Percentiles rank a stretch among this genome's conserved stretches.
Evolutionary conservation across 2,797 vertebrate species (phyloP).

Genomic region (Syngnathus acus): DNA sequence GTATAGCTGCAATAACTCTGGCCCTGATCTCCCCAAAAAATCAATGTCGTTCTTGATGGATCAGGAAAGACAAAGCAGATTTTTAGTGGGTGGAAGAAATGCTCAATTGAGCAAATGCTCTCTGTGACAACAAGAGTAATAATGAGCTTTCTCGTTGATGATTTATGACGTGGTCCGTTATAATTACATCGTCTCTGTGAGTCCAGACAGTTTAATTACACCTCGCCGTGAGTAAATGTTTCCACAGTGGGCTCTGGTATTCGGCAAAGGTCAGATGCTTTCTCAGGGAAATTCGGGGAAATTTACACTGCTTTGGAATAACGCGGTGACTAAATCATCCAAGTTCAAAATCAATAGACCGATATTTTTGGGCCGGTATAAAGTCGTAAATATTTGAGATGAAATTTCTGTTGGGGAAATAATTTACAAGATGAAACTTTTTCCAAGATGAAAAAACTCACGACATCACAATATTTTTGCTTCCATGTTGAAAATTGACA

Average conservation of each 20-base stretch:
- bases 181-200: slow-evolving; percentile 1
- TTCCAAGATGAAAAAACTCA: neutral
- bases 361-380: neutral
- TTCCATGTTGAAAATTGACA: neutral
- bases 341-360: neutral
- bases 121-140: neutral
- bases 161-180: neutral
- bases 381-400: neutral
- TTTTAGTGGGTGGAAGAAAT: neutral
- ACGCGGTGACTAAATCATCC: slow-evolving; percentile 13
- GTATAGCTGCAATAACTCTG: neutral
- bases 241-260: slow-evolving; percentile 15
- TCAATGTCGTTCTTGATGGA: neutral
- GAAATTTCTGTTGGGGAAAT: neutral
- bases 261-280: slow-evolving; percentile 33
- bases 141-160: slow-evolving; percentile 1
- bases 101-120: neutral
- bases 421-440: neutral
- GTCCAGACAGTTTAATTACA: slow-evolving; percentile 1
- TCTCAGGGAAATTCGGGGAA: slow-evolving; percentile 36
- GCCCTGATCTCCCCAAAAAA: neutral
- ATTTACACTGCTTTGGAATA: slow-evolving; percentile 35
- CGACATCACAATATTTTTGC: too few species aligned
- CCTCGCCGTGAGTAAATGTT: neutral
- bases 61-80: neutral